These are phyloP conservation scores for Oscheius sp. DNA, from an alignment of 2,888 invertebrate species.

Conservation along the genomic window DNA sequence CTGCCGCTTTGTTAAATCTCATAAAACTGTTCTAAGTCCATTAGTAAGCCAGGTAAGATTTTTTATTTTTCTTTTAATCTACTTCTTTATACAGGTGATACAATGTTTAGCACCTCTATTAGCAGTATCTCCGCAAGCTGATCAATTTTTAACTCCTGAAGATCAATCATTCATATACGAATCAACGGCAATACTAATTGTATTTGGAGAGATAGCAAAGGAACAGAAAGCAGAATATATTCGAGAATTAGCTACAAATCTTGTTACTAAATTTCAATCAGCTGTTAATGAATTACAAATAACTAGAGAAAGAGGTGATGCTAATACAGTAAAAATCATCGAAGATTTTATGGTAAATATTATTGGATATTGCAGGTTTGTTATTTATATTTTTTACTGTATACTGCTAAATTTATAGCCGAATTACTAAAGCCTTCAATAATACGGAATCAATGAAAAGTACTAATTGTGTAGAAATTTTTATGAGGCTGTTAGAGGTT, in stretches of 20 bases:
- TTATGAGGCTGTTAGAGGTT: conserved; percentile 76
- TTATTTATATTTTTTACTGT: background rate
- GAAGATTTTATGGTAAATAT: conserved; percentile 76
- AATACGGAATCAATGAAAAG: conserved; percentile 77
- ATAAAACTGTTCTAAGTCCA: conserved; percentile 74
- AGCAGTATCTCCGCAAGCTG: conserved; percentile 75
- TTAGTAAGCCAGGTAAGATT: conserved; percentile 53
- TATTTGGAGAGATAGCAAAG: conserved; percentile 75
- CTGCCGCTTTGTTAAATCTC: conserved; percentile 77
- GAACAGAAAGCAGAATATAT: conserved; percentile 69
- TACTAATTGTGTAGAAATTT: conserved; percentile 76
- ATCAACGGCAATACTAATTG: conserved; percentile 77
- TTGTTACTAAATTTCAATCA: conserved; percentile 56
- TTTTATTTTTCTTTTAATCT: background rate
- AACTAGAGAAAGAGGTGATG: conserved; percentile 44
- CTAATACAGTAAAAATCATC: conserved; percentile 66
- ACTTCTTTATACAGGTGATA: conserved; percentile 72
- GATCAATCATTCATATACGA: conserved; percentile 79
- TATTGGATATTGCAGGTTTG: conserved; percentile 69
- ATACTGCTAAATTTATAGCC: conserved; percentile 72
- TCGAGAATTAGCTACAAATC: conserved; percentile 54
- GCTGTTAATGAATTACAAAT: conserved; percentile 45
- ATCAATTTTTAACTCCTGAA: conserved; percentile 75
- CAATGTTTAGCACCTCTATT: conserved; percentile 77
- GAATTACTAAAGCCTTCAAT: conserved; percentile 78